Base-by-base conservation (phyloP, 2,797 vertebrate genomes). In the Periparus ater region DNA sequence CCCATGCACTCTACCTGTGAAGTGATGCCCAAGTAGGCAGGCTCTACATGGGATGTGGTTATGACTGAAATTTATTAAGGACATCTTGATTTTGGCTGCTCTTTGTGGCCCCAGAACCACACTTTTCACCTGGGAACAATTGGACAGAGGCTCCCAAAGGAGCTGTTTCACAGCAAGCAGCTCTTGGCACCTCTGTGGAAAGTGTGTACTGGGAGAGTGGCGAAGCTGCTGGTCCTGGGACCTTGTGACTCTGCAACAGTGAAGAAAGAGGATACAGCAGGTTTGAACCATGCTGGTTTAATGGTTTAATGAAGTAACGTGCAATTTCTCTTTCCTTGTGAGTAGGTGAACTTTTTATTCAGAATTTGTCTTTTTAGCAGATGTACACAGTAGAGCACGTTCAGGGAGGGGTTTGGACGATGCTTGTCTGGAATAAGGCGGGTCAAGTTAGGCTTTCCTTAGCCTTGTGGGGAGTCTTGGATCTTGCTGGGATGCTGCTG, bases 371-470 rank as follows among this genome's bases (percentile, higher is more conserved):
- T 62, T 61, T 74, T 78, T 26, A 78, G 44, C 44, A 70, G 17
- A 44, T 12, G 27, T 50, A 6, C 11, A 6, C 6, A 3, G 44
- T 2, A 9, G 7, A 60, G 5, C 0, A 0, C 29, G 18, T 48
- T 36, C 2, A 4, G 29, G 34, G 29, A 44, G 51, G 30, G 12
- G 20, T 66, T 74, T 42, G 32, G 20, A 10, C 0, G 1, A 13
- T 27, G 17, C 19, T 75, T 13, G 6, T 32, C 40, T n/a, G 25
- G 67, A 47, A 72, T 57, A 34, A 21, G 48, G 10, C 4, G 0
- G 7, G 5, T 1, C 1, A 30, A 6, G n/a, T 1, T 48, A 25
- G 60, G 14, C 53, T 84, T 78, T 32, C 16, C 29, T 85, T 26
- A 30, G 3, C 2, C 9, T 34, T 36, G 17, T 18, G 16, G 16